Evolutionary conservation across 64 coral and sea anemone genomes (phyloP).

Genomic region (Anthopleura sola): DNA sequence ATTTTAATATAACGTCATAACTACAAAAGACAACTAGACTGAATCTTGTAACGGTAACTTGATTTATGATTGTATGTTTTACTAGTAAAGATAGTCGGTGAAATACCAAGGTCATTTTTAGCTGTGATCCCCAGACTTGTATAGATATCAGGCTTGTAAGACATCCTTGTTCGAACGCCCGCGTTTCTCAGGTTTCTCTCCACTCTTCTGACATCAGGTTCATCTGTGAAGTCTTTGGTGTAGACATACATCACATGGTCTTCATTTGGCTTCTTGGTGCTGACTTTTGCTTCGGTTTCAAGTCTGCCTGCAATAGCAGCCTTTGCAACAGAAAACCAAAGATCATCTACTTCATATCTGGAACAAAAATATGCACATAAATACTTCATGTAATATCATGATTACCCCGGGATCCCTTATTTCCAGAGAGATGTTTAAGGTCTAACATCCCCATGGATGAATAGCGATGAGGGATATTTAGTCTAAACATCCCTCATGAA

Average conservation of each 20-base stretch:
- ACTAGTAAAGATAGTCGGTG: slow-evolving; percentile 5
- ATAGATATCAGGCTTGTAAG: slow-evolving; percentile 33
- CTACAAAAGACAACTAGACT: too few species aligned
- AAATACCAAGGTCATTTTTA: slow-evolving; percentile 4
- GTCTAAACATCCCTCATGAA: too few species aligned
- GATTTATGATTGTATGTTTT: not conserved
- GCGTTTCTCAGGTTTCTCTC: not conserved
- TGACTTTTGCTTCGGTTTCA: slow-evolving; percentile 8
- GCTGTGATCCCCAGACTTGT: slow-evolving; percentile 11
- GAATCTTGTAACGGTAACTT: not conserved
- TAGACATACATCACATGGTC: slow-evolving; percentile 16
- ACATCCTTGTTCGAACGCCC: not conserved
- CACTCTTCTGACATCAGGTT: not conserved
- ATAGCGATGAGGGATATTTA: too few species aligned
- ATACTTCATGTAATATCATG: too few species aligned
- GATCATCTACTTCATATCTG: not conserved
- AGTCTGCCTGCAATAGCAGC: slow-evolving; percentile 1
- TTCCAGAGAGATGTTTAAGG: too few species aligned
- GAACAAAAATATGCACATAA: not conserved
- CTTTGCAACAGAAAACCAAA: slow-evolving; percentile 3
- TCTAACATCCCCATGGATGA: too few species aligned
- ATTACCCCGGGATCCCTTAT: too few species aligned
- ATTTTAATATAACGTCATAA: too few species aligned
- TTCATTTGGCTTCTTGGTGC: not conserved
- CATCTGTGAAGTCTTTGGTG: slow-evolving; percentile 29